These are phyloP conservation scores for Tiliacea aurago DNA, from an alignment of 2,888 invertebrate genomes.

Conservation along the genomic window DNA sequence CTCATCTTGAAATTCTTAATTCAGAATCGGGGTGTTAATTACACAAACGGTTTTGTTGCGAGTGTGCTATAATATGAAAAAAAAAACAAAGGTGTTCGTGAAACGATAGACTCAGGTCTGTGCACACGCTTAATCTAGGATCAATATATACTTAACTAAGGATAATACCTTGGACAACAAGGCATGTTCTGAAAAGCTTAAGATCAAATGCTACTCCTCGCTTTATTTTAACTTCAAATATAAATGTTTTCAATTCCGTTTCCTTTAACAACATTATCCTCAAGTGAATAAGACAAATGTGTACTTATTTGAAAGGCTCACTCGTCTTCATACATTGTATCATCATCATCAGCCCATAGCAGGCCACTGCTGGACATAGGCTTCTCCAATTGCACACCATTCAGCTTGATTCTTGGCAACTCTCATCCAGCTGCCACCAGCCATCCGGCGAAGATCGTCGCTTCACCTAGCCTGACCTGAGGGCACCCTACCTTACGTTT, in stretches of 20 bases:
- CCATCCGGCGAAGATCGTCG: too few relatives aligned
- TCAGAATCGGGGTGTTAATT: not conserved
- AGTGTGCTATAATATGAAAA: not conserved
- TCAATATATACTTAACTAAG: not conserved
- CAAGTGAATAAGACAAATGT: constrained; percentile 34
- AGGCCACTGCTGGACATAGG: too few relatives aligned
- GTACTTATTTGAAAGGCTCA: constrained; percentile 15
- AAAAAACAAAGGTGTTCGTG: not conserved
- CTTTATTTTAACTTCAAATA: not conserved
- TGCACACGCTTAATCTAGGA: not conserved
- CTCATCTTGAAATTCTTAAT: not conserved
- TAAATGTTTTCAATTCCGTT: not conserved
- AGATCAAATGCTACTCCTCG: not conserved
- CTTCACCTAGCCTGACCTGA: too few relatives aligned
- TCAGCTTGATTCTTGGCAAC: too few relatives aligned
- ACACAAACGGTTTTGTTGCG: not conserved
- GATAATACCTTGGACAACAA: not conserved
- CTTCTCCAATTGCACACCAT: too few relatives aligned
- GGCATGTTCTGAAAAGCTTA: not conserved
- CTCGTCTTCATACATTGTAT: constrained; percentile 8
- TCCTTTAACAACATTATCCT: constrained; percentile 18
- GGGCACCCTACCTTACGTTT: too few relatives aligned
- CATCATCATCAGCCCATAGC: too few relatives aligned
- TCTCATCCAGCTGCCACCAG: too few relatives aligned
- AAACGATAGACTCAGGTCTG: not conserved